phyloP scores from a whole-genome alignment of 2,888 invertebrate species.

The Polia nebulosa region DNA sequence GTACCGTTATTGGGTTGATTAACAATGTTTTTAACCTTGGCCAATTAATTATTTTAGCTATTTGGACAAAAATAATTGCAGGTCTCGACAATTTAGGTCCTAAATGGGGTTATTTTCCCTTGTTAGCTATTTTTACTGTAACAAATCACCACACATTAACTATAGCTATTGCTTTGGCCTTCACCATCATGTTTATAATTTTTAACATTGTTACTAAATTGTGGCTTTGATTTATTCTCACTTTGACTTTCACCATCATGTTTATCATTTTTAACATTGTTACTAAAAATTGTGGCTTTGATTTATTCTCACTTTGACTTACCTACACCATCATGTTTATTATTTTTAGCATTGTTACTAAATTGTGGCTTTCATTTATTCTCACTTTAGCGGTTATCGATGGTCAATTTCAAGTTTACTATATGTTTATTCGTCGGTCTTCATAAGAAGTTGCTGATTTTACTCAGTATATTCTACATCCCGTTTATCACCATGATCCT shows the following conservation, averaged over 20 bases:
- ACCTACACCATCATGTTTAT: neutral
- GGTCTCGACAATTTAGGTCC: slow-evolving; percentile 6
- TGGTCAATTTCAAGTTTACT: neutral
- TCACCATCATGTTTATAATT: neutral
- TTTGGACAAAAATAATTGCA: slow-evolving; percentile 10
- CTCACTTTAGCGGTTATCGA: too few relatives aligned
- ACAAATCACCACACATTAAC: neutral
- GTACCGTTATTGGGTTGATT: slow-evolving; percentile 35
- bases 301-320: slow-evolving; percentile 17
- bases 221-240: neutral
- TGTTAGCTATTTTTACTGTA: slow-evolving; percentile 3
- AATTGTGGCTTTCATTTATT: neutral
- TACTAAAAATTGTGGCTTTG: neutral
- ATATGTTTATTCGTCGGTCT: neutral
- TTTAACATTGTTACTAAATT: neutral
- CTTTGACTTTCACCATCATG: neutral
- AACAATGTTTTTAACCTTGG: slow-evolving; percentile 46
- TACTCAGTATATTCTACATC: neutral
- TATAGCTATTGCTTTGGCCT: slow-evolving; percentile 13
- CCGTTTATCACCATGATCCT: slow-evolving; percentile 2
- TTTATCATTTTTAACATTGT: neutral
- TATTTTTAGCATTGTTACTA: neutral
- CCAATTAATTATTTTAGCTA: slow-evolving; percentile 32
- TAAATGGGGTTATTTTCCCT: slow-evolving; percentile 17
- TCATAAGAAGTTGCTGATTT: neutral